Conservation (phyloP, 2,113 vertebrate species). For the Drymodes brunneopygia region DNA sequence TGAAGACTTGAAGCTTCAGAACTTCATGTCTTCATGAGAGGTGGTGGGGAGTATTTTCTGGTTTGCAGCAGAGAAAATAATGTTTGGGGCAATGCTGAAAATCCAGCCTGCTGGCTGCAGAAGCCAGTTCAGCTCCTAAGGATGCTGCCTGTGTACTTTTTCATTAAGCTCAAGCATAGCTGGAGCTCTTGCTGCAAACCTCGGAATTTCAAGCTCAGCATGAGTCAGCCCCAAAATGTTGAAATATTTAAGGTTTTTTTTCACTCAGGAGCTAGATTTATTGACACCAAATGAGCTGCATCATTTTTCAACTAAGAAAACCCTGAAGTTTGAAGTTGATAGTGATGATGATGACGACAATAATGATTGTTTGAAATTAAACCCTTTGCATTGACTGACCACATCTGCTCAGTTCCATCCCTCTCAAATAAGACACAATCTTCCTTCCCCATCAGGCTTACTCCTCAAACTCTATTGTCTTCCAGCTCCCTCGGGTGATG, state of each 20-base stretch:
- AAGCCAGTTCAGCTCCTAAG: slow-evolving; percentile 3
- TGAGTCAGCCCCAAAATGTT: slow-evolving; percentile 33
- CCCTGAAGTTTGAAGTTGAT: not conserved
- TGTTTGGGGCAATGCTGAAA: not conserved
- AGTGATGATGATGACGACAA: not conserved
- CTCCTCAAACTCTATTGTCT: not conserved
- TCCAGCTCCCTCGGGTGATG: not conserved
- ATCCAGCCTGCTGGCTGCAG: not conserved
- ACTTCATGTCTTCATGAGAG: not conserved
- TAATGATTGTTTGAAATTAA: slow-evolving; percentile 20
- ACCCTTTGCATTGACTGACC: not conserved
- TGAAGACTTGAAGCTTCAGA: not conserved
- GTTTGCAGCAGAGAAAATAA: not conserved
- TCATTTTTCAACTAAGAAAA: slow-evolving; percentile 21
- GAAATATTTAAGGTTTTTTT: slow-evolving; percentile 62
- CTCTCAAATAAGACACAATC: not conserved
- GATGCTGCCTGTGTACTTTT: slow-evolving; percentile 11
- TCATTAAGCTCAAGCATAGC: slow-evolving; percentile 48
- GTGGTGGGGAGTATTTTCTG: not conserved
- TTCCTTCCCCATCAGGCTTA: not conserved
- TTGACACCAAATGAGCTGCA: not conserved
- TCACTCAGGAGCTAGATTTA: not conserved
- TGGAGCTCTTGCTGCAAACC: slow-evolving; percentile 35
- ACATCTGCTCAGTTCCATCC: not conserved
- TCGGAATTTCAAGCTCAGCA: slow-evolving; percentile 42